Evolutionary conservation across 2,888 invertebrate species (phyloP), one percentile per base, ranked within the genome.

Genomic region (Drosophila ezoana): DNA sequence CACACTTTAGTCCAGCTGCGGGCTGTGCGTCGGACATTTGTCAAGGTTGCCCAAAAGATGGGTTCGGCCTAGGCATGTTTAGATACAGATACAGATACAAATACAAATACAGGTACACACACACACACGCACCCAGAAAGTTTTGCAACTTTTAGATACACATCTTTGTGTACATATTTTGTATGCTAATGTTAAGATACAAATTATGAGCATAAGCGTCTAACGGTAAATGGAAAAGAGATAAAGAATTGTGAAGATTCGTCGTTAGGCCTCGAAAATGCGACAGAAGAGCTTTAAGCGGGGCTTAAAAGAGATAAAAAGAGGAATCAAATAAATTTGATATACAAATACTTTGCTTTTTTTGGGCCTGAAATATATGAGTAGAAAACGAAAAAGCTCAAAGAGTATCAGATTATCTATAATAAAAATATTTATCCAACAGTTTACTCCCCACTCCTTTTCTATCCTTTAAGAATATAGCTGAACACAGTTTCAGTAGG

Each of bases 31-130:
- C 51, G 41, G 18, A 53, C 45, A 18, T 38, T 49, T 35, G 63
- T 68, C 76, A 76, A 76, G 79, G 76, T 79, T 76, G 58, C 41
- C 28, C 18, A 33, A 64, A 54, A 13, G 23, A 23, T 76, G 65
- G 57, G 53, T 44, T 70, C 40, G 60, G 74, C 53, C 68, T 57
- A 57, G 47, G 54, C 54, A 61, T 65, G 54, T 23, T 61, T 54
- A 54, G 38, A 53, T 57, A 61, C 45, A 60, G n/a, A 28, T 6
- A 44, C 14, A 40, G n/a, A 38, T 20, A 61, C 28, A n/a, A 0
- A 28, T 11, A 41, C 9, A 49, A 0, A 28, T 11, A 41, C 9
- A 49, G 3, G 11, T 6, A 62, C 23, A 45, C 28, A 54, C 11
- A 49, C 41, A 41, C 23, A 38, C 43, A 51, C 48, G n/a, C n/a